These are phyloP conservation scores for Cyclopterus lumpus DNA, from an alignment of 2,797 vertebrate species.

Conservation along the genomic window DNA sequence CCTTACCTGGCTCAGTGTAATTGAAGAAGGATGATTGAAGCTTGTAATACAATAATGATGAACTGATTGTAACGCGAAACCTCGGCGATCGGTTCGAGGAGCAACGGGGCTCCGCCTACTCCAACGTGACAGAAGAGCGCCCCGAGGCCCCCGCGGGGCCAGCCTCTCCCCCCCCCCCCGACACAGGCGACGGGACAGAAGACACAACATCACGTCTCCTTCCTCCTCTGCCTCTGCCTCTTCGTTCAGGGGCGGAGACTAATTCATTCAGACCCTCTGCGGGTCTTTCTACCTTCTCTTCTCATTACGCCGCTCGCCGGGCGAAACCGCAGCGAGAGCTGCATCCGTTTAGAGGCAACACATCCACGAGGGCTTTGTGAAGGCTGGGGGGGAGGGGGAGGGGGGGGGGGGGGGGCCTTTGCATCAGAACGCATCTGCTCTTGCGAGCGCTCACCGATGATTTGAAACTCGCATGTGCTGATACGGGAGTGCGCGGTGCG, in stretches of 20 bases:
- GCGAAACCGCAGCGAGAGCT: slow-evolving; percentile 49
- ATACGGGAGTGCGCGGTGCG: slow-evolving; percentile 1
- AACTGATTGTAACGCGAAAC: slow-evolving; percentile 49
- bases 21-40: slow-evolving; percentile 49
- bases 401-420: slow-evolving; percentile 3
- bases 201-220: slow-evolving; percentile 68
- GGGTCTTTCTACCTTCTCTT: slow-evolving; percentile 54
- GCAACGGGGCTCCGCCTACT: slow-evolving; percentile 12
- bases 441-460: slow-evolving; percentile 17
- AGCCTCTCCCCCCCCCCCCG: slow-evolving; percentile 48
- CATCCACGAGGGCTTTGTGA: slow-evolving; percentile 44
- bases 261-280: slow-evolving; percentile 67
- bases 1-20: slow-evolving; percentile 34
- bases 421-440: slow-evolving; percentile 27
- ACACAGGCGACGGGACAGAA: slow-evolving; percentile 38
- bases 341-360: slow-evolving; percentile 67
- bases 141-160: slow-evolving; percentile 56
- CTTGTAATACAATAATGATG: slow-evolving; percentile 58
- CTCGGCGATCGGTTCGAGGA: slow-evolving; percentile 52
- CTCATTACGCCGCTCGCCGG: slow-evolving; percentile 50
- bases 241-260: slow-evolving; percentile 63
- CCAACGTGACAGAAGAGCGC: slow-evolving; percentile 45
- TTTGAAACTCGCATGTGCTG: slow-evolving; percentile 23
- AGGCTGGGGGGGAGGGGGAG: background rate
- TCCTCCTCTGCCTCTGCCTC: slow-evolving; percentile 32